phyloP scores from a whole-genome alignment of 2,888 invertebrate species.

The Megalurothrips usitatus region DNA sequence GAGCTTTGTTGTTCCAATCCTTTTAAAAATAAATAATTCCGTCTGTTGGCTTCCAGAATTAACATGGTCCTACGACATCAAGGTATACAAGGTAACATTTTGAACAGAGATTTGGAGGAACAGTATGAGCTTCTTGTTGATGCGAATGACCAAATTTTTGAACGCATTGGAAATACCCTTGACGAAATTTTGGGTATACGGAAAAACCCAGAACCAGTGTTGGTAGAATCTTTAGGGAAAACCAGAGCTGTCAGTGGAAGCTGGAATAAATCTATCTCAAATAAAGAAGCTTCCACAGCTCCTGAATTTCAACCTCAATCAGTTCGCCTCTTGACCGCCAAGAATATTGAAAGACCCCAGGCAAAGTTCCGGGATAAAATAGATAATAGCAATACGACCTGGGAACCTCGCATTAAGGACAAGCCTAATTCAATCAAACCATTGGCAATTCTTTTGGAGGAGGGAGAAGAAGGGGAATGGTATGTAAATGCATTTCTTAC shows the following conservation, averaged over 20 bases:
- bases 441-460: conserved; percentile 65
- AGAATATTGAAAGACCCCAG: conserved; percentile 77
- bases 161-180: conserved; percentile 64
- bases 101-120: conserved; percentile 56
- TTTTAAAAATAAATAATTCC: conserved; percentile 25
- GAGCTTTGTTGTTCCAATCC: conserved; percentile 4
- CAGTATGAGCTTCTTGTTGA: conserved; percentile 74
- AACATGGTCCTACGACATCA: conserved; percentile 54
- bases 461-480: conserved; percentile 60
- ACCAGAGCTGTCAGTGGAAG: conserved; percentile 51
- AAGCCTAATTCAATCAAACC: conserved; percentile 87
- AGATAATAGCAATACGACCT: conserved; percentile 70
- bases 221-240: conserved; percentile 50
- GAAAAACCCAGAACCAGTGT: conserved; percentile 51
- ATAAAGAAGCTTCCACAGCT: background rate
- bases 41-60: conserved; percentile 45
- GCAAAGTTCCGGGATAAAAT: conserved; percentile 75
- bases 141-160: conserved; percentile 76
- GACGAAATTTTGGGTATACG: conserved; percentile 62
- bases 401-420: conserved; percentile 75
- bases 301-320: conserved; percentile 37
- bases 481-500: conserved; percentile 43
- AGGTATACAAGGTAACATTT: conserved; percentile 55
- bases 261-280: conserved; percentile 52
- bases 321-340: conserved; percentile 60